Percentiles rank a stretch among this genome's conserved stretches.
Evolutionary conservation across 2,797 vertebrate species (phyloP).

Genomic region (Sarcoramphus papa): DNA sequence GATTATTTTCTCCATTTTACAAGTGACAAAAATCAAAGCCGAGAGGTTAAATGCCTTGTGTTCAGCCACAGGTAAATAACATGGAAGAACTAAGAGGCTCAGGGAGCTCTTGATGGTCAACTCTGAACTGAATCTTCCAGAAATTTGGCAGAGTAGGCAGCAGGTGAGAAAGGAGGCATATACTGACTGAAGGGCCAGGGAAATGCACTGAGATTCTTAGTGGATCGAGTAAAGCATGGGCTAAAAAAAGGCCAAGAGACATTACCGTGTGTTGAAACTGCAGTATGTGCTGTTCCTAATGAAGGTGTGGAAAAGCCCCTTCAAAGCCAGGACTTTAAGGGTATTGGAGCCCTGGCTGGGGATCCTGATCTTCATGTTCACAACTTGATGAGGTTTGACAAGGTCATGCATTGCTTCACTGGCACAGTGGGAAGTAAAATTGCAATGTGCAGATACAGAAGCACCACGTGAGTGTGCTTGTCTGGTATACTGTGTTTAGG

Average conservation of each 20-base stretch:
- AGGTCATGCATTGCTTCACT: neutral
- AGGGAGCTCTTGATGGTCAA: neutral
- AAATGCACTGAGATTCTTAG: neutral
- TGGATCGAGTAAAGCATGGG: neutral
- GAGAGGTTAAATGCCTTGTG: neutral
- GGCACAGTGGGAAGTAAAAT: neutral
- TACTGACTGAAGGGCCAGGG: neutral
- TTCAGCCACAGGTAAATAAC: neutral
- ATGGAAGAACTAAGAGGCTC: neutral
- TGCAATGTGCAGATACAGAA: neutral
- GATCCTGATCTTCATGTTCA: neutral
- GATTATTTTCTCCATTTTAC: neutral
- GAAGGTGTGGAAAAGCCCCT: neutral
- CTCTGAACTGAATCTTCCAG: neutral
- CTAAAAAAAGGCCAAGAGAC: neutral
- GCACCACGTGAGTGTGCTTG: neutral
- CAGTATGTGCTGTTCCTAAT: neutral
- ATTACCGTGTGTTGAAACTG: neutral
- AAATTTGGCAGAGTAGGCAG: neutral
- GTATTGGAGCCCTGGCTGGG: neutral
- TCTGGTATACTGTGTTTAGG: neutral
- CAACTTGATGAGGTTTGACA: slow-evolving; percentile 10
- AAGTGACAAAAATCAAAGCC: slow-evolving; percentile 20
- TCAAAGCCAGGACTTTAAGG: neutral
- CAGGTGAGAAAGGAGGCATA: neutral